Base-by-base conservation (phyloP, 2,113 vertebrate species). In the Camelus dromedarius region DNA sequence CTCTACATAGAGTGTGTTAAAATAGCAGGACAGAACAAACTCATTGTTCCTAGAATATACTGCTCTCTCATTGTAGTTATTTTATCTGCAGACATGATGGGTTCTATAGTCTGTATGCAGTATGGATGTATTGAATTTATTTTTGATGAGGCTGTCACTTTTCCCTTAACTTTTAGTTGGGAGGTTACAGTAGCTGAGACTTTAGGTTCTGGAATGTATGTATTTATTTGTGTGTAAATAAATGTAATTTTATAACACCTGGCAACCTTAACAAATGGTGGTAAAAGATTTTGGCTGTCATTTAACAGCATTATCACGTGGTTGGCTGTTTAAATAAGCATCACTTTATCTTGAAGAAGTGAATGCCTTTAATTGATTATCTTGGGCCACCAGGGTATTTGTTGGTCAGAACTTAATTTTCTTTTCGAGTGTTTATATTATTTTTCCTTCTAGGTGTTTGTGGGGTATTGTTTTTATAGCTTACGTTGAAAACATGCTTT, bases 381-480 rank as follows among this genome's bases (percentile, higher is more conserved):
- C 96, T 98, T 98, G 98, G 96, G 97, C 97, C 92, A 85, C 87
- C 92, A 94, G 72, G n/a, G 10, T 98, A 30, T 98, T 98, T 98
- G 90, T 98, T 97, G 66, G 46, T 92, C 91, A 93, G 88, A 95
- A 79, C 91, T 93, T 97, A 72, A 80, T 98, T 93, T 97, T 95
- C 90, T 97, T 97, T 97, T 93, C 95, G 79, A 83, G 69, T 98
- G 90, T 97, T 98, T 96, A 91, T 97, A 90, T 95, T 94, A 89
- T 84, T 97, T 98, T 98, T 97, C 93, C 79, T 97, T 92, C 6
- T 81, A 62, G 96, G 60, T 98, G n/a, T 98, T 98, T 96, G 82
- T 95, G 91, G 95, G 81, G 83, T 97, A 96, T 98, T 98, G 97
- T 98, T 98, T 98, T 98, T 97, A 96, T 54, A 97, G 75, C 42